Conservation (phyloP, 2,888 invertebrate species). For the Drosophila birchii region DNA sequence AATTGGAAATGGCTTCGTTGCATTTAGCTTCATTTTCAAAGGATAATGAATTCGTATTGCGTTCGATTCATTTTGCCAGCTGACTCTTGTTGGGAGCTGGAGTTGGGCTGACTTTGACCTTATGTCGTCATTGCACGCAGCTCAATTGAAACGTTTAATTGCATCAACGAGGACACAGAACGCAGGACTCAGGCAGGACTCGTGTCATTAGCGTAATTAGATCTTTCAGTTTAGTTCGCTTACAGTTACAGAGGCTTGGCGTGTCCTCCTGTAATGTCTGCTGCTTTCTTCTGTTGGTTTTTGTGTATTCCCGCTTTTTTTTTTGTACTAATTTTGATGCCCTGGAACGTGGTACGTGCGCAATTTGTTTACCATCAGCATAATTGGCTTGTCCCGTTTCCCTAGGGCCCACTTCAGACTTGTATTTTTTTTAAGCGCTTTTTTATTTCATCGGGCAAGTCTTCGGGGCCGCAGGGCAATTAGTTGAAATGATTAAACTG, state of each 20-base stretch:
- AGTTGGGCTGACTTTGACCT: conserved; percentile 72
- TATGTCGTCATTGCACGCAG: conserved; percentile 83
- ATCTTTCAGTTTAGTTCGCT: conserved; percentile 61
- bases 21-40: conserved; percentile 53
- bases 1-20: conserved; percentile 45
- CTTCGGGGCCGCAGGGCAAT: conserved; percentile 63
- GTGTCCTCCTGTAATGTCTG: conserved; percentile 61
- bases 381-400: conserved; percentile 78
- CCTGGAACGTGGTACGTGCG: conserved; percentile 81
- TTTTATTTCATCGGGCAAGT: conserved; percentile 60
- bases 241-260: conserved; percentile 44
- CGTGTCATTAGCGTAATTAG: conserved; percentile 83
- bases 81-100: conserved; percentile 61
- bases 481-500: conserved; percentile 82
- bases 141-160: conserved; percentile 82
- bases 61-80: conserved; percentile 81
- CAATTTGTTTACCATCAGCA: conserved; percentile 84
- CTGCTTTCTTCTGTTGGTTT: conserved; percentile 27
- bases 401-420: conserved; percentile 69
- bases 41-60: conserved; percentile 64
- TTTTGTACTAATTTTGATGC: conserved; percentile 73
- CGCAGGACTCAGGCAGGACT: conserved; percentile 16
- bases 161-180: conserved; percentile 53
- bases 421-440: conserved; percentile 69
- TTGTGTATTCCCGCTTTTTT: conserved; percentile 3